Base-by-base conservation (phyloP, 1,140 invertebrate species). In the Lasioglossum baleicum region DNA sequence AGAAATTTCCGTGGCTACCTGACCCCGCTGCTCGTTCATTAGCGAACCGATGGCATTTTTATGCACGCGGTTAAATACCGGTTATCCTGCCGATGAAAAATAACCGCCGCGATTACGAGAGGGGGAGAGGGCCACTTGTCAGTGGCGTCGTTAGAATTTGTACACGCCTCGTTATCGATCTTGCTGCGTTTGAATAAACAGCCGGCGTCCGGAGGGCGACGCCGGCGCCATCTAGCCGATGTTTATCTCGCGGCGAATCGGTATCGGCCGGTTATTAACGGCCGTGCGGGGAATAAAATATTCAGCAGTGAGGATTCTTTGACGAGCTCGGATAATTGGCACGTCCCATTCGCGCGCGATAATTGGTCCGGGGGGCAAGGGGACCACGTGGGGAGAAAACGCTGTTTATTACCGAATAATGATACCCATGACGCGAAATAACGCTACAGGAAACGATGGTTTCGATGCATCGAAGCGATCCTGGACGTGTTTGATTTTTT, bases 121-220 rank as follows among this genome's bases (percentile, higher is more conserved):
- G n/a, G n/a, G n/a, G n/a, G n/a, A n/a, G n/a, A n/a, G 26, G 15
- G 10, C 53, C 20, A 66, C 58, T 70, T 51, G 56, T 70, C 26
- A 69, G n/a, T n/a, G n/a, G n/a, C 44, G 13, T 13, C 26, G 20
- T 42, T 63, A 70, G 20, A 5, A 68, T 8, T 15, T 4, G 22
- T 20, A 0, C 7, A 15, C n/a, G n/a, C 8, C 42, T 60, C 71
- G 17, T n/a, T 60, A 68, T 75, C 11, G 64, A 60, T n/a, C 40
- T n/a, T n/a, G n/a, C 17, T 6, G 13, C 60, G 58, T 73, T 73
- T 51, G 15, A 64, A 48, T 64, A 48, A 63, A 70, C 10, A 63
- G 64, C 31, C 35, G 56, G 56, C 26, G 31, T 53, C 15, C n/a
- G 11, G 2, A 2, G 0, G 2, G 7, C 20, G 31, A 26, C 51